Conservation (phyloP, 2,113 vertebrate species). For the Plectropomus leopardus region DNA sequence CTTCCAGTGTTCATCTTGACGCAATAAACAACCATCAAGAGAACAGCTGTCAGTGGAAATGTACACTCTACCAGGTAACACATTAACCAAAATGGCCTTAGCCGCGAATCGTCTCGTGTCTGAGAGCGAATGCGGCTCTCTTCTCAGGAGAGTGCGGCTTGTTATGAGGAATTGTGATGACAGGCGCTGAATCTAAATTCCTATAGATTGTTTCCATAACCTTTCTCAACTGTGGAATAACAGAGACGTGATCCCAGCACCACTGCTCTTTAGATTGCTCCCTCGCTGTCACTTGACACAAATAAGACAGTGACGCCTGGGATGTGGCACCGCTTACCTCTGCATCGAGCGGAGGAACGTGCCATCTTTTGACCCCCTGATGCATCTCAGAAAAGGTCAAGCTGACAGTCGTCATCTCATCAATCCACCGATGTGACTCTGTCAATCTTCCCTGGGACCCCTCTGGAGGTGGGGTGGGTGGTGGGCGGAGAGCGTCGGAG, state of each 20-base stretch:
- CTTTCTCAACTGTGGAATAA: conserved; percentile 82
- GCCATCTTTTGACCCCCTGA: conserved; percentile 81
- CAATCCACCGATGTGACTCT: conserved; percentile 73
- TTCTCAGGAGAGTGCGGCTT: conserved; percentile 44
- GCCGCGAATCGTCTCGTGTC: conserved; percentile 25
- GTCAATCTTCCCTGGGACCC: conserved; percentile 72
- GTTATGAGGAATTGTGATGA: conserved; percentile 67
- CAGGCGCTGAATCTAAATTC: conserved; percentile 74
- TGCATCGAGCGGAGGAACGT: conserved; percentile 64
- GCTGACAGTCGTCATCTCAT: conserved; percentile 83
- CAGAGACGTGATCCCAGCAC: conserved; percentile 77
- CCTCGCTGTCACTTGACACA: conserved; percentile 76
- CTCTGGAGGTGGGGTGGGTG: conserved; percentile 40
- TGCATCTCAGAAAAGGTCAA: conserved; percentile 88
- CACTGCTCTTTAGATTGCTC: conserved; percentile 80
- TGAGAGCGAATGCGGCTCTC: conserved; percentile 40
- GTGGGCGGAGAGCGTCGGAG: conserved; percentile 24
- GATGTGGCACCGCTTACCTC: conserved; percentile 69
- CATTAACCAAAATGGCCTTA: conserved; percentile 58
- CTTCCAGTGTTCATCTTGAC: conserved; percentile 43
- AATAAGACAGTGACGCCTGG: conserved; percentile 79
- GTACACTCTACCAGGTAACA: conserved; percentile 58
- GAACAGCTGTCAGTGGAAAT: conserved; percentile 61
- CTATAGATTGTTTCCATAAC: conserved; percentile 80
- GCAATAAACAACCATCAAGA: conserved; percentile 47